Base-by-base conservation (phyloP, 2,888 invertebrate genomes). In the Hydropsyche betteni region DNA sequence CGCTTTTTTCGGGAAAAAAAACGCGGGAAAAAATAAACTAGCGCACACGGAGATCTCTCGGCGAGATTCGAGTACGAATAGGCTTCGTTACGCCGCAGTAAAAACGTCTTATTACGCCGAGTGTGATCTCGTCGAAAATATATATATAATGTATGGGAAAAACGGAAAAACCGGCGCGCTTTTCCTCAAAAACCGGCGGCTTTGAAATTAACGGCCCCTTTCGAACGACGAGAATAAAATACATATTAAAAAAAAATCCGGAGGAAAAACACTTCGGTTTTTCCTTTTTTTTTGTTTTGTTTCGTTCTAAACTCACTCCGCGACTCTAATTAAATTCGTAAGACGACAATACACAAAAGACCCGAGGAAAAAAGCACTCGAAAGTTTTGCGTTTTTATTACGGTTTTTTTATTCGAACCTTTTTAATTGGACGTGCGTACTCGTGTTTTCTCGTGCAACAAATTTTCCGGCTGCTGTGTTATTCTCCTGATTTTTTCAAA, bases 391-490 rank as follows among this genome's bases (percentile, higher is more conserved):
- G 44, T 75, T 10, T 70, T 69, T 74, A 75, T 75, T 71, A 72
- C 72, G 72, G 74, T 73, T 76, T 68, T 55, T 76, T 78, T 71
- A 78, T 76, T 78, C 72, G 78, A 75, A 71, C 14, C 53, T 53
- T 16, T 53, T 53, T 16, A 16, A 53, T n/a, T 53, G 53, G 53
- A 14, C 53, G 53, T 53, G 53, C 14, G 12, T 53, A 14, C 53
- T 53, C 14, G 12, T 12, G 53, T 16, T 53, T 10, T 12, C 12
- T 14, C 53, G n/a, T 16, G n/a, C 10, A 7, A 12, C 12, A 53
- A 53, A 53, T 16, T 53, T 53, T 53, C 12, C 53, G 53, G 12
- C 14, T 12, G 53, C 24, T 24, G 24, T 24, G 24, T 24, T 24
- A 24, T 24, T 24, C 24, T 24, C 24, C 24, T 24, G 24, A 24